phyloP scores from a whole-genome alignment of 2,113 vertebrate species.

The Papio anubis region DNA sequence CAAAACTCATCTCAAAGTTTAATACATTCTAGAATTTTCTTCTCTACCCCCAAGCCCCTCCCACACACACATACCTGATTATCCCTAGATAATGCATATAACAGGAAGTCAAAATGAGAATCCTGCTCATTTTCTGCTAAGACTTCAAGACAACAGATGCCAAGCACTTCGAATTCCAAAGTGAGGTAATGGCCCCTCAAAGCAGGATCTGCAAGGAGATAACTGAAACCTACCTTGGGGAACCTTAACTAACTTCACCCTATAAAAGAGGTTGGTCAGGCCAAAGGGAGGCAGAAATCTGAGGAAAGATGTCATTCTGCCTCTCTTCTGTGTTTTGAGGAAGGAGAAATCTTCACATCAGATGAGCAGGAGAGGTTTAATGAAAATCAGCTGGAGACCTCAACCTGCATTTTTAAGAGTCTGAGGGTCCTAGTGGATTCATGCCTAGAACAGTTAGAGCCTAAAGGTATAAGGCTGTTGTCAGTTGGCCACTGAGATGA shows the following conservation, averaged over 20 bases:
- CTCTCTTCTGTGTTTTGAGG: neutral
- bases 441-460: neutral
- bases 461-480: neutral
- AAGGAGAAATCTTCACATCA: neutral
- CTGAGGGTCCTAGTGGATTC: neutral
- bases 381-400: neutral
- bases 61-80: neutral
- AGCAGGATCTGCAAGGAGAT: neutral
- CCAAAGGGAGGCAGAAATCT: neutral
- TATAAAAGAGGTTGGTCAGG: neutral
- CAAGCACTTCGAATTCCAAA: neutral
- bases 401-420: neutral
- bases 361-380: neutral
- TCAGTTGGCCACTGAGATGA: neutral
- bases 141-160: neutral
- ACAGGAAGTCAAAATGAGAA: neutral
- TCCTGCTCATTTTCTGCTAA: neutral
- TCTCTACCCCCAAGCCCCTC: neutral
- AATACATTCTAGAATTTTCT: neutral
- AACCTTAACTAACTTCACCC: neutral
- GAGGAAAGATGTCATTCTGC: neutral
- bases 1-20: constrained; percentile 16
- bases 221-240: neutral
- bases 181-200: neutral
- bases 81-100: neutral